phyloP scores from a whole-genome alignment of 1,140 invertebrate species.

The Hydropsyche tenuis region DNA sequence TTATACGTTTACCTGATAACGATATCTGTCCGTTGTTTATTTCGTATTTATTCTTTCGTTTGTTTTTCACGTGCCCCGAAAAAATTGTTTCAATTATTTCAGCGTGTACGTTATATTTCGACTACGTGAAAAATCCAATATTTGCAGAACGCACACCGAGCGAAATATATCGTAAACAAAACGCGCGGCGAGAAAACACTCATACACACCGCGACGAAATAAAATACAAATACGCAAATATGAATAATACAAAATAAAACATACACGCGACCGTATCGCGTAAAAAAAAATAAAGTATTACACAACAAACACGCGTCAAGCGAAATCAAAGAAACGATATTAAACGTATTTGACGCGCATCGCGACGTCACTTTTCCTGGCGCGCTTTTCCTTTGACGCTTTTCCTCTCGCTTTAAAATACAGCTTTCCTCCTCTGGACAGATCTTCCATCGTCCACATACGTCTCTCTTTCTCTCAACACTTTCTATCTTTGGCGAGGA shows the following conservation, averaged over 20 bases:
- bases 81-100: slow-evolving; percentile 17
- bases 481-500: not conserved
- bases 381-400: not conserved
- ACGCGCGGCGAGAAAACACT: not conserved
- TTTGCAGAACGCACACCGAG: not conserved
- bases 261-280: not conserved
- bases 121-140: not conserved
- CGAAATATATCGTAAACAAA: not conserved
- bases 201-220: no score
- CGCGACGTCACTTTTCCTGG: slow-evolving; percentile 1
- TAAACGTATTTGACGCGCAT: slow-evolving; percentile 21
- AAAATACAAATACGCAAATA: no score
- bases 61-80: not conserved
- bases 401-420: no score
- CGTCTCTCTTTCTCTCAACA: not conserved
- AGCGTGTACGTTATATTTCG: not conserved
- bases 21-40: not conserved
- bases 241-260: not conserved
- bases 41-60: no score
- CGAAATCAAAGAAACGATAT: slow-evolving; percentile 26
- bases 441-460: not conserved
- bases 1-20: not conserved
- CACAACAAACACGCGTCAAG: slow-evolving; percentile 14
- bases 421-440: no score
- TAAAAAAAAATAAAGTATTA: not conserved